Base-by-base conservation (phyloP, 2,888 invertebrate genomes). In the Desoria tigrina region DNA sequence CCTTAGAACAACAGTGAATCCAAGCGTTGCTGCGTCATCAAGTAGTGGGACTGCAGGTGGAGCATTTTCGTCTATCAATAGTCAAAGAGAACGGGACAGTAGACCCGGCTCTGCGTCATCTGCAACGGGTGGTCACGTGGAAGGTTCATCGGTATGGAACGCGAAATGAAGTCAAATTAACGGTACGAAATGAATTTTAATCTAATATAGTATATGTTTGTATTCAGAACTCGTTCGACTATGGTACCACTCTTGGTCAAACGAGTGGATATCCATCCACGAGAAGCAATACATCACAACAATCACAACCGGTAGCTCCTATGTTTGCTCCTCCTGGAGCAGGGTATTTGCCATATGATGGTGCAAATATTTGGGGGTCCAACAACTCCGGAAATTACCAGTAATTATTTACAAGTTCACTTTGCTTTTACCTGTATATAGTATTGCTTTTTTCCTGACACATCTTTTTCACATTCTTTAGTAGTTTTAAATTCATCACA, bases 301-400 rank as follows among this genome's bases (percentile, higher is more conserved):
- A 18, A 26, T 16, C 26, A 53, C 18, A n/a, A 23, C 21, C 58
- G 3, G 28, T 18, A 9, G 16, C 18, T 26, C 45, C 49, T 2
- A 45, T 45, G 21, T 14, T 49, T 6, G 18, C 16, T 37, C 18
- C 42, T 42, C 42, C 56, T 39, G 56, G 42, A 23, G 39, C 56
- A 4, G 42, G 42, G 16, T 57, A 57, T 42, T 23, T 57, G 23
- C 56, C 56, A 18, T 57, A 23, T 23, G 56, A 57, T 42, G n/a
- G n/a, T n/a, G 39, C 32, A 57, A 57, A 57, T 57, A 57, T 57
- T 9, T 57, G 56, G 56, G 56, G 56, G 39, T 11, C 39, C 23
- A 21, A 11, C 21, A 32, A 55, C 56, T 42, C 39, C 23, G 42
- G 42, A 28, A 42, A 18, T 57, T 57, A 32, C 37, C 56, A 16